Evolutionary conservation across 53 echinoderm and acorn worm species (phyloP).

Genomic region (Echinarachnius parma): DNA sequence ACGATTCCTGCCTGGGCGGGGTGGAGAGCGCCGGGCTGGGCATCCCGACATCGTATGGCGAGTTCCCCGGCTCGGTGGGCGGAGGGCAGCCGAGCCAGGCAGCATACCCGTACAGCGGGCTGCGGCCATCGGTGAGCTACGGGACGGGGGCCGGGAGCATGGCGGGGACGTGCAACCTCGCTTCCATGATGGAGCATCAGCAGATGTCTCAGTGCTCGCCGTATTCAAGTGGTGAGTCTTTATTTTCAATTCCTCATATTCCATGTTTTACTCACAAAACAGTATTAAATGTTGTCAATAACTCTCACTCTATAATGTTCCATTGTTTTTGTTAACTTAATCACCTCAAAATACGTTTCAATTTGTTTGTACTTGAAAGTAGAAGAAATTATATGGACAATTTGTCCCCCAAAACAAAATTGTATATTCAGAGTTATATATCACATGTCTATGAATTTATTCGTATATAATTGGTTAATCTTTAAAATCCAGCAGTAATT

Average conservation of each 20-base stretch:
- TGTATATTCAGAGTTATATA: too few relatives aligned
- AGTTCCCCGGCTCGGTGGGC: constrained; percentile 76
- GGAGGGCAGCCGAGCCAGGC: constrained; percentile 83
- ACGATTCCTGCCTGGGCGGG: constrained; percentile 91
- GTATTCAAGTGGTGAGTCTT: constrained; percentile 86
- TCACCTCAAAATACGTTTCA: too few relatives aligned
- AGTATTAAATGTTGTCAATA: too few relatives aligned
- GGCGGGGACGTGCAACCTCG: constrained; percentile 90
- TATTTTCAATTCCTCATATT: too few relatives aligned
- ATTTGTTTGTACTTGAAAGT: too few relatives aligned
- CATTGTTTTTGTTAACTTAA: background rate
- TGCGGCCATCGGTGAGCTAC: constrained; percentile 89
- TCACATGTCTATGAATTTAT: too few relatives aligned
- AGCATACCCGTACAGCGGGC: constrained; percentile 82
- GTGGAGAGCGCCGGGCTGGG: constrained; percentile 87
- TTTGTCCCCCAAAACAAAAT: too few relatives aligned
- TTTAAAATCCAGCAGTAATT: too few relatives aligned
- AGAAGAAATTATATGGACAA: too few relatives aligned
- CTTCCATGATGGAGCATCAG: constrained; percentile 98
- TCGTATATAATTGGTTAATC: too few relatives aligned
- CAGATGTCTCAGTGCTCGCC: constrained; percentile 94
- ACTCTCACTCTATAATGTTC: too few relatives aligned
- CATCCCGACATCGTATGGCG: constrained; percentile 90
- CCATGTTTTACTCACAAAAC: too few relatives aligned
- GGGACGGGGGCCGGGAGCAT: constrained; percentile 77